phyloP scores from a whole-genome alignment of 2,888 invertebrate species.

The Acanthacorydalis orientalis region DNA sequence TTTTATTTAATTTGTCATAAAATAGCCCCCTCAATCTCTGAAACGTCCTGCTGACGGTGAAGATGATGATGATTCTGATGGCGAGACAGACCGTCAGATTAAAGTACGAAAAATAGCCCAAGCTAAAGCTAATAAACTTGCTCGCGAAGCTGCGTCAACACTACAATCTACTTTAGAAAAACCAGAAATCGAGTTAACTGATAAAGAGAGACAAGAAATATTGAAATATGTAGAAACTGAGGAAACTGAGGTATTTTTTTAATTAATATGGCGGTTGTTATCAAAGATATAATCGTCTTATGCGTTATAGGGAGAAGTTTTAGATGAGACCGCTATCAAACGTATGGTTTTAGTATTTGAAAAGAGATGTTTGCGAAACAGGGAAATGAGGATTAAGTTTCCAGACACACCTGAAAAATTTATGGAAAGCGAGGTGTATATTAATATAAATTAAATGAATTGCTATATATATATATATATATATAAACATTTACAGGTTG shows the following conservation, averaged over 20 bases:
- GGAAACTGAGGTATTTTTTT: slow-evolving; percentile 43
- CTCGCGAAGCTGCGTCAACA: slow-evolving; percentile 26
- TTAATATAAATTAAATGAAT: neutral
- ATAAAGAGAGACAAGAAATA: slow-evolving; percentile 65
- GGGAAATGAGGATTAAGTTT: slow-evolving; percentile 97
- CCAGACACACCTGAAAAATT: slow-evolving; percentile 95
- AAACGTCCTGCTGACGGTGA: slow-evolving; percentile 47
- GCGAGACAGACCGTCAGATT: slow-evolving; percentile 40
- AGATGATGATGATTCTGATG: slow-evolving; percentile 47
- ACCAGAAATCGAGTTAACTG: slow-evolving; percentile 42
- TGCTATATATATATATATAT: slow-evolving; percentile 42
- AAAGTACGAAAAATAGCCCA: slow-evolving; percentile 44
- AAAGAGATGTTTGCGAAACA: slow-evolving; percentile 81
- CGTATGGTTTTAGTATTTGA: slow-evolving; percentile 84
- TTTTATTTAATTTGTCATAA: slow-evolving; percentile 7
- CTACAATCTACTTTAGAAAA: slow-evolving; percentile 33
- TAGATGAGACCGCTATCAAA: slow-evolving; percentile 79
- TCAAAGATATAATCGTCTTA: neutral
- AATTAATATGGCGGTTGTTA: slow-evolving; percentile 3
- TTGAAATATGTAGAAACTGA: slow-evolving; percentile 70
- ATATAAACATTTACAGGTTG: slow-evolving; percentile 31
- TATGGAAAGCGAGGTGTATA: slow-evolving; percentile 82
- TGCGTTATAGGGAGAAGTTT: slow-evolving; percentile 49
- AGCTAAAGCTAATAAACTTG: slow-evolving; percentile 31
- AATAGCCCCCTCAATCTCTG: slow-evolving; percentile 66